Percentiles rank a stretch among this genome's conserved stretches.
Evolutionary conservation across 1,140 invertebrate genomes (phyloP).

Genomic region (Heterodera schachtii): DNA sequence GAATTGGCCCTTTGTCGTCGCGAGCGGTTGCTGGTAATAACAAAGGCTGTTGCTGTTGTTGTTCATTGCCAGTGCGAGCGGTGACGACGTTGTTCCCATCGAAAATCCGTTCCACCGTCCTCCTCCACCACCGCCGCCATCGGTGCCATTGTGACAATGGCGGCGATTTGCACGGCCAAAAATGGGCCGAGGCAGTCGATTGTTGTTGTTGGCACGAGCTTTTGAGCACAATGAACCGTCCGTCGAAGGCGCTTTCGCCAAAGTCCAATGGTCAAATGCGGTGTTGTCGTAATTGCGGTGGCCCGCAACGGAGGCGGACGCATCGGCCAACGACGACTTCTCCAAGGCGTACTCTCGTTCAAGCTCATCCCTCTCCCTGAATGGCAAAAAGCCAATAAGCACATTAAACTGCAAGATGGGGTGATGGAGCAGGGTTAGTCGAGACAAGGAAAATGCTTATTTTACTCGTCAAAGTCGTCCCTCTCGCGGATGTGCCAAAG

Average conservation of each 20-base stretch:
- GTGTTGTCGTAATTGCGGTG: neutral
- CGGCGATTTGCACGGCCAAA: neutral
- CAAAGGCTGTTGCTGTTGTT: no score
- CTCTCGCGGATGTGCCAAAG: constrained; percentile 44
- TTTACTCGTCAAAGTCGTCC: constrained; percentile 33
- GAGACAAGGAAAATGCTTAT: no score
- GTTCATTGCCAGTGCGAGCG: no score
- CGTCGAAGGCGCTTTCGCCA: neutral
- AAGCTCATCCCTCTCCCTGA: neutral
- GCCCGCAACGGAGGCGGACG: neutral
- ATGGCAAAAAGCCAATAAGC: neutral
- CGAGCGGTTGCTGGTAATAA: neutral
- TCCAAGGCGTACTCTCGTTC: neutral
- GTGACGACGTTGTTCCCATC: neutral
- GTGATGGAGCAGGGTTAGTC: no score
- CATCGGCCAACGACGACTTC: neutral
- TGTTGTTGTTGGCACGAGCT: neutral
- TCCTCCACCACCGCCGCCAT: neutral
- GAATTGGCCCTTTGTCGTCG: no score
- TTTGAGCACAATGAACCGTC: neutral
- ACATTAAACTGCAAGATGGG: no score
- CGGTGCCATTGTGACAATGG: neutral
- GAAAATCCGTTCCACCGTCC: neutral
- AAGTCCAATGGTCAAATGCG: neutral
- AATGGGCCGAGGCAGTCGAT: neutral